These are phyloP conservation scores for Ariolimax columbianus DNA, from an alignment of 2,888 invertebrate species.

Conservation along the genomic window DNA sequence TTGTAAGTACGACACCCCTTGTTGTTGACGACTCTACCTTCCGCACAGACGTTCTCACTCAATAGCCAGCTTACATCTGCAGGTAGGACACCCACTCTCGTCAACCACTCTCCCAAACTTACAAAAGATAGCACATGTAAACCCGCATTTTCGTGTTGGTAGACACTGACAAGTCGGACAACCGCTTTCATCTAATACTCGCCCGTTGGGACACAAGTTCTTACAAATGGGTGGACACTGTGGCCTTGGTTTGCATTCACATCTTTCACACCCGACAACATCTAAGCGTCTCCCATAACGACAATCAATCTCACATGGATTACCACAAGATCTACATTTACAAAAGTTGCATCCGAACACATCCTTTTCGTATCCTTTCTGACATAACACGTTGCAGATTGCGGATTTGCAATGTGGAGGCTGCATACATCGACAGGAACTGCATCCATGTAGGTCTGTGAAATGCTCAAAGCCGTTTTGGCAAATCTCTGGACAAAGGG, in stretches of 20 bases:
- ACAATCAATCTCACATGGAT: not conserved
- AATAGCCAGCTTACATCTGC: not conserved
- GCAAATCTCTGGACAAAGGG: not conserved
- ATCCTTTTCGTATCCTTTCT: not conserved
- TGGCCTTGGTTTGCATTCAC: not conserved
- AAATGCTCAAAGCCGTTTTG: not conserved
- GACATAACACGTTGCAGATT: not conserved
- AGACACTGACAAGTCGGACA: conserved; percentile 16
- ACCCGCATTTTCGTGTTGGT: not conserved
- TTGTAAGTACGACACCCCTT: too few relatives aligned
- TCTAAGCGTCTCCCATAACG: not conserved
- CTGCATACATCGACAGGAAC: not conserved
- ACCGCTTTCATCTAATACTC: not conserved
- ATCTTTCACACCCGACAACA: not conserved
- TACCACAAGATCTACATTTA: not conserved
- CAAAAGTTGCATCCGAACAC: not conserved
- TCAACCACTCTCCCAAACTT: not conserved
- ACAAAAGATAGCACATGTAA: not conserved
- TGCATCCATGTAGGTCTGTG: not conserved
- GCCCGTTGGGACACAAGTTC: not conserved
- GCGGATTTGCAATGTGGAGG: not conserved
- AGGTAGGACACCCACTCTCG: not conserved
- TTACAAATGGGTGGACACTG: not conserved
- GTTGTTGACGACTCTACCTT: too few relatives aligned
- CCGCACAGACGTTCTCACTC: too few relatives aligned